Conservation (phyloP, 2,888 invertebrate genomes). For the Pomacea canaliculata region DNA sequence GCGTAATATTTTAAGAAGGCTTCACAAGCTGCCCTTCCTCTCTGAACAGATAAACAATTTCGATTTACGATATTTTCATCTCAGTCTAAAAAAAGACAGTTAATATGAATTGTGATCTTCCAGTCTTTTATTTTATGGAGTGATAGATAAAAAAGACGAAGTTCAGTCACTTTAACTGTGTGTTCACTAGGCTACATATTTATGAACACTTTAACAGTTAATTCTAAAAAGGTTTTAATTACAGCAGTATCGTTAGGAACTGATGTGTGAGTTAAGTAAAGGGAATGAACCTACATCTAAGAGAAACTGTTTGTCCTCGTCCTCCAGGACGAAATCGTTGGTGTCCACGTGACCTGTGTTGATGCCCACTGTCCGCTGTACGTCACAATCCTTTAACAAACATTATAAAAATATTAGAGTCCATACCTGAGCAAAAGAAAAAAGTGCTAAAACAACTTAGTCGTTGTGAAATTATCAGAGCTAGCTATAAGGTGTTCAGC, state of each 20-base stretch:
- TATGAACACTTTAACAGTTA: too few species aligned
- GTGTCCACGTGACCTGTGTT: conserved; percentile 68
- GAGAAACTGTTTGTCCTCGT: conserved; percentile 61
- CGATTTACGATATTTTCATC: too few species aligned
- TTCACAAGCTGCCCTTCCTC: conserved; percentile 59
- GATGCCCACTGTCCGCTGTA: conserved; percentile 64
- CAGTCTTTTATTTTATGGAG: too few species aligned
- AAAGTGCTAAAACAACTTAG: not conserved
- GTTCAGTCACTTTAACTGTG: too few species aligned
- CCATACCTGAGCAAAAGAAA: not conserved
- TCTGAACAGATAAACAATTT: conserved; percentile 43
- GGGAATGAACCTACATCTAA: conserved; percentile 50
- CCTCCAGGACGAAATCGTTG: conserved; percentile 63
- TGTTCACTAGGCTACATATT: too few species aligned
- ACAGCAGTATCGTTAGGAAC: too few species aligned
- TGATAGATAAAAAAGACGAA: too few species aligned
- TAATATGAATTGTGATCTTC: too few species aligned
- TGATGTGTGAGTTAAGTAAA: not conserved
- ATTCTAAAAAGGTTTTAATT: too few species aligned
- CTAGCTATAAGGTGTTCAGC: too few species aligned
- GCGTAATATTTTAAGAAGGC: conserved; percentile 57
- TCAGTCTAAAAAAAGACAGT: too few species aligned
- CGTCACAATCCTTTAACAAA: conserved; percentile 53
- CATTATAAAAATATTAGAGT: not conserved
- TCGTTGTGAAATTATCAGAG: not conserved